Percentiles rank a stretch among this genome's conserved stretches.
These are phyloP conservation scores for Eristalis tenax DNA, from an alignment of 2,888 invertebrate genomes.

Conservation along the genomic window DNA sequence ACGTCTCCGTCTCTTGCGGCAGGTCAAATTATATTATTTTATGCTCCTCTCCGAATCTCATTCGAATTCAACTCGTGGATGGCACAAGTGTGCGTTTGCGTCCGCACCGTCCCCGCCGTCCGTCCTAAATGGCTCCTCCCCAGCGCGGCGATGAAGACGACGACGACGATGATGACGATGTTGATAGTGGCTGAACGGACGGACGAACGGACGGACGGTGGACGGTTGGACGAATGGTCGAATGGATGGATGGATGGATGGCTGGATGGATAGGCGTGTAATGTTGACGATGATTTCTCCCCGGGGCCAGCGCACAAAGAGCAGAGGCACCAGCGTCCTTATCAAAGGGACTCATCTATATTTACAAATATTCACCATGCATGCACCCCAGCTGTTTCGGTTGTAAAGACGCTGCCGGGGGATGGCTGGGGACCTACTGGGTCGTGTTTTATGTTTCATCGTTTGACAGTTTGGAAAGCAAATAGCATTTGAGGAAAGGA, in stretches of 20 bases:
- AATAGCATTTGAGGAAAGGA: background rate
- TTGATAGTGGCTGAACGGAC: background rate
- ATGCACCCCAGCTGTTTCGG: constrained; percentile 19
- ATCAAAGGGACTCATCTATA: constrained; percentile 31
- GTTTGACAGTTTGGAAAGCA: background rate
- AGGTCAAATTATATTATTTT: constrained; percentile 63
- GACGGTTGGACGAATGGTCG: background rate
- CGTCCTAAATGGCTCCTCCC: background rate
- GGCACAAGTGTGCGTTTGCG: constrained; percentile 55
- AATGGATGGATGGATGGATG: background rate
- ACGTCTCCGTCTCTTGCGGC: constrained; percentile 65
- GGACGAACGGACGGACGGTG: background rate
- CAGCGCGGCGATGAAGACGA: background rate
- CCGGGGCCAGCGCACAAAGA: constrained; percentile 21
- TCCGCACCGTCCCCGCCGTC: background rate
- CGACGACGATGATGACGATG: background rate
- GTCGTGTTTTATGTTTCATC: constrained; percentile 17
- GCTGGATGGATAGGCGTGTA: constrained; percentile 24
- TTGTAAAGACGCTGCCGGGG: background rate
- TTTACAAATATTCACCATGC: constrained; percentile 11
- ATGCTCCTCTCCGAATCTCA: constrained; percentile 39
- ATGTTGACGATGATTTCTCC: constrained; percentile 40
- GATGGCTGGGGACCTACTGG: background rate
- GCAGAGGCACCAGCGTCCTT: constrained; percentile 1
- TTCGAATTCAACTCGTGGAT: constrained; percentile 59